A percentile compares a stretch with the other conserved stretches of the same genome.
Conservation (phyloP, 92 coral and sea anemone species). For the Porites divaricata region DNA sequence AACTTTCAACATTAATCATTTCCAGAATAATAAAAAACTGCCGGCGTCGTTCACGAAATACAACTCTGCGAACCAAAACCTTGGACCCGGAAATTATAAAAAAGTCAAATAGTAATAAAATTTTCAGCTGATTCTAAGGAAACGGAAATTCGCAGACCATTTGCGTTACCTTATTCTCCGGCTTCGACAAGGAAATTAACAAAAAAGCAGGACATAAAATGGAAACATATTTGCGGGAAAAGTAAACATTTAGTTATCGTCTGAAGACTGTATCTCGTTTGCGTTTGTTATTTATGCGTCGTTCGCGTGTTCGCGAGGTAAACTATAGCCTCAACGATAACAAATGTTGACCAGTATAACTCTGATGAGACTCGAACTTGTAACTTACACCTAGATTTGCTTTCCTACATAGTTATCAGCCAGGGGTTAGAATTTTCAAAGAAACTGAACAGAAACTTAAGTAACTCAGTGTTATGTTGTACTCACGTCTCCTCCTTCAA, state of each 20-base stretch:
- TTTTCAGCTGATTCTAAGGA: background rate
- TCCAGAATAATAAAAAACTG: too few relatives aligned
- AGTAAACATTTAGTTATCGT: too few relatives aligned
- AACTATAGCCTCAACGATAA: too few relatives aligned
- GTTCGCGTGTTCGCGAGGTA: too few relatives aligned
- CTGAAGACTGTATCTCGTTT: too few relatives aligned
- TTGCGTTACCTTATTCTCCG: background rate
- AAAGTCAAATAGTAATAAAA: background rate
- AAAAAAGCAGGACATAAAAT: background rate
- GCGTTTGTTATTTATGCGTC: too few relatives aligned
- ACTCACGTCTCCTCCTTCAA: slow-evolving; percentile 83
- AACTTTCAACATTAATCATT: too few relatives aligned
- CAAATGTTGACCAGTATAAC: too few relatives aligned
- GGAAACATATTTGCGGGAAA: too few relatives aligned
- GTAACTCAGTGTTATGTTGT: background rate
- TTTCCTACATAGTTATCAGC: background rate
- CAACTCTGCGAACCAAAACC: background rate
- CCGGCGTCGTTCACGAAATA: background rate
- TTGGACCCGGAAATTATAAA: background rate
- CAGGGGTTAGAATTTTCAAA: background rate
- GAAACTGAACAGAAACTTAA: background rate
- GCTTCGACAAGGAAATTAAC: background rate
- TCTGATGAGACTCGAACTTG: too few relatives aligned
- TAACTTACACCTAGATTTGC: background rate
- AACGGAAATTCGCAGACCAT: background rate